phyloP scores from a whole-genome alignment of 2,888 invertebrate genomes.

The Dusona sp. region DNA sequence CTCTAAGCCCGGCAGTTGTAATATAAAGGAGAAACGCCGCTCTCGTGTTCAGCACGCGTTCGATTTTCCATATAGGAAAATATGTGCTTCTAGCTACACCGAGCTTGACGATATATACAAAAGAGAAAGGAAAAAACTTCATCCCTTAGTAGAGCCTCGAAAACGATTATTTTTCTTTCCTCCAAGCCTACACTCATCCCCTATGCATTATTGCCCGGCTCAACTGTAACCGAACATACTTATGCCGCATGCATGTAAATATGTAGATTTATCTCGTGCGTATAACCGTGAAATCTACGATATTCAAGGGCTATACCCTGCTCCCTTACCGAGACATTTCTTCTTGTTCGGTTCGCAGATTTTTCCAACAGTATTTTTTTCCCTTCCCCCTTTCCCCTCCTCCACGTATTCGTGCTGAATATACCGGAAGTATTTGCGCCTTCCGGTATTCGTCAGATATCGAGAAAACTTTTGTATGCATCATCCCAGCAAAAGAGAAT shows the following conservation, averaged over 20 bases:
- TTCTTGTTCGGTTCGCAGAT: slow-evolving; percentile 48
- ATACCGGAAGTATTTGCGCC: slow-evolving; percentile 40
- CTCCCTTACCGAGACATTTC: slow-evolving; percentile 40
- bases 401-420: slow-evolving; percentile 27
- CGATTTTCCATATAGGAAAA: slow-evolving; percentile 74
- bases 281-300: slow-evolving; percentile 57
- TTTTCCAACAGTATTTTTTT: slow-evolving; percentile 13
- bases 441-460: slow-evolving; percentile 60
- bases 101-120: slow-evolving; percentile 64
- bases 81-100: slow-evolving; percentile 35
- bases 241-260: slow-evolving; percentile 33
- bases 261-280: slow-evolving; percentile 39
- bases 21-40: slow-evolving; percentile 35
- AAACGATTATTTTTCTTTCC: slow-evolving; percentile 67
- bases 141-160: slow-evolving; percentile 56
- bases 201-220: slow-evolving; percentile 64
- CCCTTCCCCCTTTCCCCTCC: neutral
- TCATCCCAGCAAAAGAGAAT: slow-evolving; percentile 49
- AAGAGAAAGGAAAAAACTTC: slow-evolving; percentile 54
- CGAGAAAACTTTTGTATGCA: slow-evolving; percentile 58
- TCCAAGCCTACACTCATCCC: slow-evolving; percentile 50
- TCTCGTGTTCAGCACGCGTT: slow-evolving; percentile 72
- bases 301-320: slow-evolving; percentile 48
- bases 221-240: slow-evolving; percentile 51
- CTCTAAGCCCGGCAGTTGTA: slow-evolving; percentile 31